Percentiles rank a stretch among this genome's conserved stretches.
Conservation (phyloP, 2,888 invertebrate species). For the Tenodera sinensis region DNA sequence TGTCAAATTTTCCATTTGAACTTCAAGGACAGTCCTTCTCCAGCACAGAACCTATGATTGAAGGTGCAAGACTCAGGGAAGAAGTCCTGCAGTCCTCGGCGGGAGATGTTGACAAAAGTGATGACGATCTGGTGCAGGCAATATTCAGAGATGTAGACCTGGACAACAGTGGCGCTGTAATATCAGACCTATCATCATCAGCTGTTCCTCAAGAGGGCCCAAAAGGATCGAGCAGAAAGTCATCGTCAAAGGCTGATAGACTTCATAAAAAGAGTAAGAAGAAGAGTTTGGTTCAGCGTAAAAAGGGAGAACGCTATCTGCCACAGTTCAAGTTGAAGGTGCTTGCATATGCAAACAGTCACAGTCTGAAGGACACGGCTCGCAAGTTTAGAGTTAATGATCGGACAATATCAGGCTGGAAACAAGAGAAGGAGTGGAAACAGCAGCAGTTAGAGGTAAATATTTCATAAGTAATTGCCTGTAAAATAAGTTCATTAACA, state of each 20-base stretch:
- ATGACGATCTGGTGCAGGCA: not conserved
- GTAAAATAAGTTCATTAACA: too few species aligned
- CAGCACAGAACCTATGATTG: not conserved
- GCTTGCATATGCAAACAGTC: slow-evolving; percentile 20
- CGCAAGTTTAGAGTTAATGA: slow-evolving; percentile 25
- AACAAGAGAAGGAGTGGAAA: slow-evolving; percentile 15
- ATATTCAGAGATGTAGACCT: not conserved
- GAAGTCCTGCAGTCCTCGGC: not conserved
- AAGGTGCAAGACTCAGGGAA: not conserved
- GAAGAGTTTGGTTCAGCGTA: not conserved
- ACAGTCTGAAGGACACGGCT: slow-evolving; percentile 23
- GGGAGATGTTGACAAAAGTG: not conserved
- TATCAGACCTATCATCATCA: not conserved
- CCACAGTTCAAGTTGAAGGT: slow-evolving; percentile 30
- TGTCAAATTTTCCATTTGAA: not conserved
- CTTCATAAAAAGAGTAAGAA: not conserved
- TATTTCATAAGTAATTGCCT: not conserved
- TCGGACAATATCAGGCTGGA: slow-evolving; percentile 24
- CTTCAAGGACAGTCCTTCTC: not conserved
- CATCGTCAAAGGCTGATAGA: not conserved
- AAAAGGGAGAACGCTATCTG: slow-evolving; percentile 26
- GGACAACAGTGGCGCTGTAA: not conserved
- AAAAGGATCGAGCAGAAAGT: not conserved
- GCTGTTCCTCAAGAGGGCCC: not conserved
- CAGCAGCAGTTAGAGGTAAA: not conserved